phyloP scores from a whole-genome alignment of 2,888 invertebrate species.

The Xanthia togata region DNA sequence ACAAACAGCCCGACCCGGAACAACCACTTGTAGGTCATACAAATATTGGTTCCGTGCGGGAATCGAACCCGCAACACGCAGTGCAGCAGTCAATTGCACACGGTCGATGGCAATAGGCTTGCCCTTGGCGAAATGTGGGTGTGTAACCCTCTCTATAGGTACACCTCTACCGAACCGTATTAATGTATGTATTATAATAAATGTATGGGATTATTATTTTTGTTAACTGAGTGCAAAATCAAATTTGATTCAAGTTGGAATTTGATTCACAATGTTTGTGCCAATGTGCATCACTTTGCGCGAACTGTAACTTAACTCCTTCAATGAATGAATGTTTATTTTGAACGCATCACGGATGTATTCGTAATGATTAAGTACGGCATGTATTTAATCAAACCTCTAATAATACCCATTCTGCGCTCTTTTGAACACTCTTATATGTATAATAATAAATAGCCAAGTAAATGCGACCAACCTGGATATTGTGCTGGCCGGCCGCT shows the following conservation, averaged over 20 bases:
- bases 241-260: not conserved
- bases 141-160: too few species aligned
- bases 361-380: not conserved
- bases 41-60: too few species aligned
- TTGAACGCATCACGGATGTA: conserved; percentile 13
- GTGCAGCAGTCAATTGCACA: too few species aligned
- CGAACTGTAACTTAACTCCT: conserved; percentile 18
- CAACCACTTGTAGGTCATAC: too few species aligned
- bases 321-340: conserved; percentile 22
- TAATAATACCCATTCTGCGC: not conserved
- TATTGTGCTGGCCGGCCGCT: not conserved
- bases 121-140: too few species aligned
- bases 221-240: conserved; percentile 2
- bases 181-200: too few species aligned
- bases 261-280: conserved; percentile 21
- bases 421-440: not conserved
- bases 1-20: too few species aligned
- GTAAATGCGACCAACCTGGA: not conserved
- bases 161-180: too few species aligned
- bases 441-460: not conserved
- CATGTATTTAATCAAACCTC: too few species aligned
- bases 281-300: conserved; percentile 26
- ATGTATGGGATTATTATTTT: not conserved
- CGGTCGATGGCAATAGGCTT: too few species aligned
- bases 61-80: too few species aligned